Evolutionary conservation across 2,797 vertebrate genomes (phyloP).

Genomic region (Brotula barbata): DNA sequence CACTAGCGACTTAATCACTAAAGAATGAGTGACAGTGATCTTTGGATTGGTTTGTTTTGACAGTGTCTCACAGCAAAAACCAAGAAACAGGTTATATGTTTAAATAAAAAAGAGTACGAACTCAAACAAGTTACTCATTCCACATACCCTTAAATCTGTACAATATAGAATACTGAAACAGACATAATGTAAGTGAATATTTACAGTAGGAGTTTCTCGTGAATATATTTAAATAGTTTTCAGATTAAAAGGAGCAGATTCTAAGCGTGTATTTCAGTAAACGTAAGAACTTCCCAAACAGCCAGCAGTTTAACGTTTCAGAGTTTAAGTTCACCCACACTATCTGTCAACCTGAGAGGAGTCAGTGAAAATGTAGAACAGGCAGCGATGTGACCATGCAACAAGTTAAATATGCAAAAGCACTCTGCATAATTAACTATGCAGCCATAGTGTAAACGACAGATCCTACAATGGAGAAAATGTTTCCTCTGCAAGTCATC

Average conservation of each 20-base stretch:
- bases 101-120: no score
- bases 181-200: not conserved
- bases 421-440: conserved; percentile 55
- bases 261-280: conserved; percentile 11
- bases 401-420: conserved; percentile 48
- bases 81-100: no score
- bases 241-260: conserved; percentile 7
- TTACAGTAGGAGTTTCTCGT: not conserved
- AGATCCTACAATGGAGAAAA: conserved; percentile 17
- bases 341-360: conserved; percentile 44
- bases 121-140: no score
- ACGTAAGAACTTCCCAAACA: not conserved
- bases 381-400: conserved; percentile 36
- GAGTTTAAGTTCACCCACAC: conserved; percentile 33
- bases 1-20: no score
- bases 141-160: no score
- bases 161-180: not conserved
- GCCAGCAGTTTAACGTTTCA: no score
- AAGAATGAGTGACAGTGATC: no score
- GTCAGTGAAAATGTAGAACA: conserved; percentile 32
- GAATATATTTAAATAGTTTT: conserved; percentile 1
- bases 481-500: conserved; percentile 35
- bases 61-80: no score
- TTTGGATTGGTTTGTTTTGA: no score
- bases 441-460: conserved; percentile 29